Evolutionary conservation across 2,113 vertebrate species (phyloP).

Genomic region (human): GRCh38 chr11:8774001-8774500

Average conservation of each 20-base stretch:
- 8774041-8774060: neutral
- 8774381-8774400: slow-evolving; percentile 3
- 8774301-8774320: neutral
- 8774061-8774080: neutral
- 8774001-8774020: neutral
- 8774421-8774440: neutral
- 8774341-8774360: slow-evolving; percentile 38
- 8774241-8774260: neutral
- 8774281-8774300: neutral
- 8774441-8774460: neutral
- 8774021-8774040: slow-evolving; percentile 15
- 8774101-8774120: neutral
- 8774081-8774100: neutral
- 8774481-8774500: neutral
- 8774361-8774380: slow-evolving; percentile 46
- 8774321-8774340: neutral
- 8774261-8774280: neutral
- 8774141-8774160: neutral
- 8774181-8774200: neutral
- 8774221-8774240: neutral
- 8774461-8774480: neutral
- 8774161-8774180: neutral
- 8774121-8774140: neutral
- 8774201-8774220: neutral
- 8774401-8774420: neutral